A percentile compares a stretch with the other conserved stretches of the same genome.
These are phyloP conservation scores for Syngnathus scovelli DNA, from an alignment of 2,113 vertebrate species.

Conservation along the genomic window DNA sequence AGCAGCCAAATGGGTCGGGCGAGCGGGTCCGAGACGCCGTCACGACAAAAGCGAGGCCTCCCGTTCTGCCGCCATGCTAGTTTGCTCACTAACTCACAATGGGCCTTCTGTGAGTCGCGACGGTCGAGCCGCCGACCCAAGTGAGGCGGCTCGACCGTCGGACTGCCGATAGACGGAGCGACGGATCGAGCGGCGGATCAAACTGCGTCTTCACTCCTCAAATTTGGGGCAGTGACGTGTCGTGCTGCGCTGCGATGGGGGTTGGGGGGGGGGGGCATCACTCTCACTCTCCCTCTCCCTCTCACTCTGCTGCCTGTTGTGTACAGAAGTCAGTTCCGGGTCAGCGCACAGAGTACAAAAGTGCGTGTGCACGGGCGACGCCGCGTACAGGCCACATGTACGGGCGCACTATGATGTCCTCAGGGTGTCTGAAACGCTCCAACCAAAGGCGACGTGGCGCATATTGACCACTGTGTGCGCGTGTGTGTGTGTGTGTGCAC, in stretches of 20 bases:
- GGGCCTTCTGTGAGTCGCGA: too few species aligned
- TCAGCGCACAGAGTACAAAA: conserved; percentile 60
- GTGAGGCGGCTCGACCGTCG: too few species aligned
- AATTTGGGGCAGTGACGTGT: too few species aligned
- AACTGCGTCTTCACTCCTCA: too few species aligned
- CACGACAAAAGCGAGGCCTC: too few species aligned
- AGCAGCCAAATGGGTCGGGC: conserved; percentile 48
- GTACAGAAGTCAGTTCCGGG: conserved; percentile 69
- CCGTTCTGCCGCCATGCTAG: too few species aligned
- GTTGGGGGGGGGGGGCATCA: conserved; percentile 46
- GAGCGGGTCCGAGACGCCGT: too few species aligned
- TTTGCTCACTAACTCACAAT: too few species aligned
- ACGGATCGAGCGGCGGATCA: too few species aligned
- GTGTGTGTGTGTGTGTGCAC: conserved; percentile 1
- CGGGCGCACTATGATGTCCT: conserved; percentile 3
- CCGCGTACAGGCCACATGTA: neutral
- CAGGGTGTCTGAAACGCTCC: conserved; percentile 37
- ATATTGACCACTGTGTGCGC: neutral
- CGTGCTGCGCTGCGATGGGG: conserved; percentile 28
- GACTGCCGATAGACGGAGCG: too few species aligned
- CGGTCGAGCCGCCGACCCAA: too few species aligned
- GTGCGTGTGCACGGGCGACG: conserved; percentile 6
- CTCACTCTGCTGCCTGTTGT: conserved; percentile 65
- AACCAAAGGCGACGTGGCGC: conserved; percentile 24
- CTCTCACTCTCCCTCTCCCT: conserved; percentile 63